These are phyloP conservation scores for Isaurus tuberculatus DNA, from an alignment of 92 coral and sea anemone genomes.

Conservation along the genomic window DNA sequence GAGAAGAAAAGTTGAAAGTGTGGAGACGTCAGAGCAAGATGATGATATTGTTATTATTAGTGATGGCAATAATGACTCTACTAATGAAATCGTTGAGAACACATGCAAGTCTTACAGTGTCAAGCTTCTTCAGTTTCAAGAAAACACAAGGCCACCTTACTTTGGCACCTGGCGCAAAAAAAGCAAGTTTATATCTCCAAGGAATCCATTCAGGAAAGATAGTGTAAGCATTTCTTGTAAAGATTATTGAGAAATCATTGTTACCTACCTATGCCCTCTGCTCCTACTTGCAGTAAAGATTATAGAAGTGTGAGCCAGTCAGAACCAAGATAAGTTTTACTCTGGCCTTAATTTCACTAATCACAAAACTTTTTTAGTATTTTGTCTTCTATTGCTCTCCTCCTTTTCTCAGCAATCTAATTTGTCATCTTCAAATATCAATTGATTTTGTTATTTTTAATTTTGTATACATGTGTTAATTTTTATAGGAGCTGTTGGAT, in stretches of 20 bases:
- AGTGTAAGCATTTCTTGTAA: slow-evolving; percentile 48
- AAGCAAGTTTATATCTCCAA: slow-evolving; percentile 81
- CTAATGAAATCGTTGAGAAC: slow-evolving; percentile 66
- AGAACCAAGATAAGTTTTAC: too few relatives aligned
- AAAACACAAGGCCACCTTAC: slow-evolving; percentile 91
- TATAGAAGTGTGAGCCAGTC: too few relatives aligned
- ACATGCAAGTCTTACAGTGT: slow-evolving; percentile 49
- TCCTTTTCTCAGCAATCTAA: too few relatives aligned
- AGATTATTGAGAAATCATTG: neutral
- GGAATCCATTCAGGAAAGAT: slow-evolving; percentile 86
- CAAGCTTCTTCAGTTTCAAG: slow-evolving; percentile 83
- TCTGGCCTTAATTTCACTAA: too few relatives aligned
- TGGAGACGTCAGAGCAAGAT: slow-evolving; percentile 31
- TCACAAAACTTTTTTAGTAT: too few relatives aligned
- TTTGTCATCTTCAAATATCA: too few relatives aligned
- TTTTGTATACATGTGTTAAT: neutral
- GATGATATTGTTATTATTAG: slow-evolving; percentile 49
- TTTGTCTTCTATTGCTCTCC: too few relatives aligned
- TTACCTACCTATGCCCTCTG: too few relatives aligned
- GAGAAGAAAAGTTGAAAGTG: slow-evolving; percentile 30
- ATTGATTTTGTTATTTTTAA: neutral
- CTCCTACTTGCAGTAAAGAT: too few relatives aligned
- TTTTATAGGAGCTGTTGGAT: slow-evolving; percentile 75
- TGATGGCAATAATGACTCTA: slow-evolving; percentile 70
- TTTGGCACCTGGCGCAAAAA: slow-evolving; percentile 92